Conservation (phyloP, 2,888 invertebrate species). For the Amorpha juglandis region DNA sequence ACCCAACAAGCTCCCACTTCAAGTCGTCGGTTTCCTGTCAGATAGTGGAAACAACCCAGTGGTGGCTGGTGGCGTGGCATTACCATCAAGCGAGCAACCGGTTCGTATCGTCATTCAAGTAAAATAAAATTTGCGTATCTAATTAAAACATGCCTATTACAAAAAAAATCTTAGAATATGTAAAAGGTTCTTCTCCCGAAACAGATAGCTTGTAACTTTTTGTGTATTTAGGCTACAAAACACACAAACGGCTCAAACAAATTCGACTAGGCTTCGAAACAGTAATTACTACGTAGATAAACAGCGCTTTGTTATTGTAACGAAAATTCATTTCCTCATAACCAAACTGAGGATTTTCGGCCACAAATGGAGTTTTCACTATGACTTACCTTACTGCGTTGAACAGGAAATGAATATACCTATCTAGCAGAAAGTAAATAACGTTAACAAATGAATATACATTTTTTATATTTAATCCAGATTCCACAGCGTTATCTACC, state of each 20-base stretch:
- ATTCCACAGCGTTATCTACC: not conserved
- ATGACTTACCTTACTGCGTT: conserved; percentile 22
- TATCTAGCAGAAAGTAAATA: conserved; percentile 9
- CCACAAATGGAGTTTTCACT: conserved; percentile 26
- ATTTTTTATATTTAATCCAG: not conserved
- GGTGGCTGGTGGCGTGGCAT: too few relatives aligned
- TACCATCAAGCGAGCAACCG: too few relatives aligned
- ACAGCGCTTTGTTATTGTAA: conserved; percentile 29
- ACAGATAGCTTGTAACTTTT: not conserved
- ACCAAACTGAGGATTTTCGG: conserved; percentile 19
- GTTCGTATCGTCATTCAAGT: too few relatives aligned
- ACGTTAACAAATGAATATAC: not conserved
- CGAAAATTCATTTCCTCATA: conserved; percentile 28
- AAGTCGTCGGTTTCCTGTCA: too few relatives aligned
- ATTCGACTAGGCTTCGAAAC: conserved; percentile 25
- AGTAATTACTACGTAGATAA: conserved; percentile 30
- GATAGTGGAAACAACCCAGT: too few relatives aligned
- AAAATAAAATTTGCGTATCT: too few relatives aligned
- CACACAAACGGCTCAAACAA: conserved; percentile 5
- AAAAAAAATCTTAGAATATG: not conserved
- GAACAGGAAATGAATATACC: conserved; percentile 19
- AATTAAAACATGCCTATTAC: too few relatives aligned
- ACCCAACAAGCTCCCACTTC: too few relatives aligned
- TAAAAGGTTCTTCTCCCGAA: not conserved
- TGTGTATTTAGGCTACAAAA: conserved; percentile 21